Percentiles rank a stretch among this genome's conserved stretches.
These are phyloP conservation scores for Melanotaenia nigrans DNA, from an alignment of 2,797 vertebrate genomes.

Conservation along the genomic window DNA sequence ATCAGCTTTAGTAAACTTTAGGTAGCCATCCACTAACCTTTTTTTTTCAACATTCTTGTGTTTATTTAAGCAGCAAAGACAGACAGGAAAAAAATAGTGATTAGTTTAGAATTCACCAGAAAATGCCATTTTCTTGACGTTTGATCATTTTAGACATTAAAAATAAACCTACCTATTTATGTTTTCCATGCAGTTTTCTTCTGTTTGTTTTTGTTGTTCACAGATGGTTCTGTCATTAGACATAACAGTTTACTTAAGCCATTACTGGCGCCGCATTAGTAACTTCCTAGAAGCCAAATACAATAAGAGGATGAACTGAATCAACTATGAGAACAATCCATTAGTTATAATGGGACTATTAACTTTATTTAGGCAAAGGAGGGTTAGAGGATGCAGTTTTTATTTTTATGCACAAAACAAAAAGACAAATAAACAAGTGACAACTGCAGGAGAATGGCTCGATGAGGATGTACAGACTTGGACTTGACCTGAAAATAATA, in stretches of 20 bases:
- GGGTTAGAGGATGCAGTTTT: constrained; percentile 52
- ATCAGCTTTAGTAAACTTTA: constrained; percentile 16
- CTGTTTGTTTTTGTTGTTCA: constrained; percentile 27
- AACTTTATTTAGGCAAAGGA: constrained; percentile 46
- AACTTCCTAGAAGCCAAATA: constrained; percentile 62
- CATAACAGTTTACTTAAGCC: constrained; percentile 63
- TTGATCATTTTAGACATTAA: not conserved
- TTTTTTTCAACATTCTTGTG: not conserved
- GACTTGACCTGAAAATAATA: not conserved
- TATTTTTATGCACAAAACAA: constrained; percentile 41
- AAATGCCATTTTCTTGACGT: not conserved
- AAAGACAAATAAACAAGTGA: constrained; percentile 40
- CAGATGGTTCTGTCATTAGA: constrained; percentile 43
- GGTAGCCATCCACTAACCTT: not conserved
- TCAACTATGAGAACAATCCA: constrained; percentile 71
- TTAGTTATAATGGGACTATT: constrained; percentile 56
- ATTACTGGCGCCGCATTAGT: constrained; percentile 54
- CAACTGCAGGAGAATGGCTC: not conserved
- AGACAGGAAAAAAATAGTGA: constrained; percentile 2
- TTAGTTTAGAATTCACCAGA: not conserved
- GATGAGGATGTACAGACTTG: not conserved
- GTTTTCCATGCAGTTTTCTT: constrained; percentile 9
- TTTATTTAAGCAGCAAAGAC: not conserved
- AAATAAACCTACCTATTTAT: constrained; percentile 13
- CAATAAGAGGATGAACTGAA: constrained; percentile 71